Base-by-base conservation (phyloP, 2,888 invertebrate species). In the Drosophila infuscata region DNA sequence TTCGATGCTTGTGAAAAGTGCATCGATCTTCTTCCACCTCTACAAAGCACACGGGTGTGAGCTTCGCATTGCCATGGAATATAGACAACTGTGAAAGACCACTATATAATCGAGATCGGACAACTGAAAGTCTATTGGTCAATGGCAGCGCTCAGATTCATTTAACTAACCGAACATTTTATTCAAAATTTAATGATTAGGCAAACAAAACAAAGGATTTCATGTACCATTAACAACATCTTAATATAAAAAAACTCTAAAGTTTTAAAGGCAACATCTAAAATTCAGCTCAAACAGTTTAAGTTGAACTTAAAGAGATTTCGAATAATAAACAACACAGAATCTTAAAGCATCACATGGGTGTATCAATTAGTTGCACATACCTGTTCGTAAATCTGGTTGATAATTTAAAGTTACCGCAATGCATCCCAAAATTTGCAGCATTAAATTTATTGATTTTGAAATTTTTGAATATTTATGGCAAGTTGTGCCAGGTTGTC, bases 361-460 rank as follows among this genome's bases (percentile, higher is more conserved):
- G 3, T 15, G 15, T 8, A 2, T 20, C 8, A 33, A 0, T 41
- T 29, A 46, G 3, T 15, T 4, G 17, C 30, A 25, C 59, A 11
- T 48, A 79, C 79, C 70, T 48, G 11, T 20, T 20, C 41, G 33
- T 46, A 17, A 78, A 64, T 68, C 73, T 74, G 17, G 51, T 54
- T 9, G 69, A 48, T 33, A 58, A 52, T 65, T 58, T 60, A 70
- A 88, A 60, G 65, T 74, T 76, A n/a, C 41, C 46, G 29, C 30
- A 62, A 53, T 64, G 38, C 82, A 83, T 87, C 49, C 67, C 70
- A 74, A 71, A 51, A 38, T 17, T n/a, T 15, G 9, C 6, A 20
- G 7, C 1, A 38, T 12, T 12, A 2, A 25, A 30, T 30, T 30
- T 20, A 12, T 3, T 3, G 2, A 17, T 29, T 29, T 66, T 33